Conservation (phyloP, 1,140 invertebrate species). For the Anoplophora glabripennis region DNA sequence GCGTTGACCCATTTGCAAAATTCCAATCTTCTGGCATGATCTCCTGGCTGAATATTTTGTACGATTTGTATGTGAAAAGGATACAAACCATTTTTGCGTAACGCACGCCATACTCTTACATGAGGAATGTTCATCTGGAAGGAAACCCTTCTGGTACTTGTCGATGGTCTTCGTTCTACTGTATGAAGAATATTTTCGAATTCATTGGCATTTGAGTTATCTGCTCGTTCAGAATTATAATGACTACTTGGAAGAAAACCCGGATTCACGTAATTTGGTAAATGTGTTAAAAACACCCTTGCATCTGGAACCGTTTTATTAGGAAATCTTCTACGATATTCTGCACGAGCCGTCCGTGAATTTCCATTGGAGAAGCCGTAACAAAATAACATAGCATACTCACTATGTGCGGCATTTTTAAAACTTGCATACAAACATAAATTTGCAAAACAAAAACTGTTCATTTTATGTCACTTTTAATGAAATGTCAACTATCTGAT, state of each 20-base stretch:
- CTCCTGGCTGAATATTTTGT: background rate
- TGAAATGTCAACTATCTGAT: too few species aligned
- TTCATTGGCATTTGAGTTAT: conserved; percentile 3
- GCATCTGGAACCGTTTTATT: too few species aligned
- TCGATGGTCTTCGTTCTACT: background rate
- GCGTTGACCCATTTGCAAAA: conserved; percentile 1
- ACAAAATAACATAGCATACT: too few species aligned
- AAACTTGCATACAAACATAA: too few species aligned
- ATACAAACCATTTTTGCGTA: background rate
- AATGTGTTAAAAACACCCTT: conserved; percentile 1
- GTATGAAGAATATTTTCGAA: conserved; percentile 4
- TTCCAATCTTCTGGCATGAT: conserved; percentile 5
- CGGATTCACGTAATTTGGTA: conserved; percentile 12
- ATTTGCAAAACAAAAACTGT: too few species aligned
- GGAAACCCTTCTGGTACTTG: background rate
- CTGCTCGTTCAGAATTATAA: conserved; percentile 3
- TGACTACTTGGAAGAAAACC: conserved; percentile 2
- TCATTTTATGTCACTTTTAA: too few species aligned
- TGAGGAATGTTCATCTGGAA: conserved; percentile 6
- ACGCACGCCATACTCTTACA: background rate
- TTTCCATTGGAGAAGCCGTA: too few species aligned
- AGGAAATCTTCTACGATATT: too few species aligned
- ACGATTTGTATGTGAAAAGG: conserved; percentile 6
- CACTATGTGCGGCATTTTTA: too few species aligned
- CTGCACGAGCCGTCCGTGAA: too few species aligned